A percentile compares a stretch with the other conserved stretches of the same genome.
phyloP scores from a whole-genome alignment of 2,113 vertebrate genomes.

The Opisthocomus hoazin region DNA sequence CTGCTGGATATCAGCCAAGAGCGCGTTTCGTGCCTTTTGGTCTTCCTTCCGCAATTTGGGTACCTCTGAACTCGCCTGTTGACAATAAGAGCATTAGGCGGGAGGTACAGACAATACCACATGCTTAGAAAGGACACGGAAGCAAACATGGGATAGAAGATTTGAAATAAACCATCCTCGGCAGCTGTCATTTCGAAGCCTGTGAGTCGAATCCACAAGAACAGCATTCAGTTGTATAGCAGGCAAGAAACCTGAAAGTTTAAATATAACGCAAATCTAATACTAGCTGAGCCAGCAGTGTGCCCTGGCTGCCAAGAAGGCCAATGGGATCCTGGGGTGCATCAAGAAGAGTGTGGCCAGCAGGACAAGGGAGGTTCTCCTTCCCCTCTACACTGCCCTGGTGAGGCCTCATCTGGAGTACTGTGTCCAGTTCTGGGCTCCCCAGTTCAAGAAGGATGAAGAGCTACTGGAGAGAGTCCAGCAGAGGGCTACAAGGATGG shows the following conservation, averaged over 20 bases:
- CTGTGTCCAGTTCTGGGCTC: too few relatives aligned
- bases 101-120: not conserved
- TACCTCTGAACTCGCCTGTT: constrained; percentile 65
- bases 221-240: not conserved
- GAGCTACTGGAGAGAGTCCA: too few relatives aligned
- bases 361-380: too few relatives aligned
- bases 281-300: too few relatives aligned
- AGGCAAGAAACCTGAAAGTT: not conserved
- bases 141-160: not conserved
- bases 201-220: not conserved
- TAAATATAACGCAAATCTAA: not conserved
- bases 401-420: too few relatives aligned
- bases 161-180: not conserved
- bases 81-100: not conserved
- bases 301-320: too few relatives aligned
- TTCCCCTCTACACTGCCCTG: too few relatives aligned
- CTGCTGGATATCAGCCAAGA: constrained; percentile 91
- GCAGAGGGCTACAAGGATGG: too few relatives aligned
- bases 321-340: too few relatives aligned
- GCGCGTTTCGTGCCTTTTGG: constrained; percentile 79
- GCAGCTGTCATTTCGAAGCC: not conserved
- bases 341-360: too few relatives aligned
- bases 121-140: not conserved
- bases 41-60: constrained; percentile 63
- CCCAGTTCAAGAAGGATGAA: too few relatives aligned